Evolutionary conservation across 2,888 invertebrate genomes (phyloP), one percentile per base, ranked within the genome.

Genomic region (Pachymerium ferrugineum): DNA sequence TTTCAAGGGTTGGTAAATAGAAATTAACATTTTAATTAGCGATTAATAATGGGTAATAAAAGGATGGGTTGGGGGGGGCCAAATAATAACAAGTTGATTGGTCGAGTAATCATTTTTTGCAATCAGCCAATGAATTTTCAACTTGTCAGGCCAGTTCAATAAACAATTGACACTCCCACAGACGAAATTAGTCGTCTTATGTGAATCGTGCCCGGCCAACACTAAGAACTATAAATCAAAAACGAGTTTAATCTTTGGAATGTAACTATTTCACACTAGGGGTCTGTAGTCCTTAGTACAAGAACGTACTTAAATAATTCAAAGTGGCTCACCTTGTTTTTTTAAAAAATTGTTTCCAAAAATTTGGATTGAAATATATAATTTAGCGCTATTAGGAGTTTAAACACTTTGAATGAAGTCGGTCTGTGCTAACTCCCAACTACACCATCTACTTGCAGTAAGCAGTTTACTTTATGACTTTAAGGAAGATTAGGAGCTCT

Each of bases 131-230:
- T 62, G 62, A 62, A 62, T 62, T 62, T 62, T 25, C n/a, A n/a
- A 25, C 28, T 62, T 62, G 25, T 62, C 62, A 62, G 25, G 62
- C 62, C 25, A 62, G 62, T 62, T 62, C 62, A 62, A 62, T 62
- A 62, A 28, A 62, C 28, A 62, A 62, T 62, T 62, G 62, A 62
- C 62, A 62, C 62, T 62, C 62, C 62, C 62, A 62, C 62, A 28
- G 62, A 62, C 28, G 62, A 62, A 62, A 62, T 62, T 62, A 62
- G 62, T 62, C 62, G 62, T 62, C 62, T 62, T 28, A 62, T 62
- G 62, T 62, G 62, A 62, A 62, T 62, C 62, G 62, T 62, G 62
- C 62, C 62, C 28, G n/a, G 62, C 62, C 62, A 62, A 62, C 62
- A 62, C 62, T 12, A 28, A 62, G 28, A 62, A 62, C 62, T 25